Base-by-base conservation (phyloP, 2,888 invertebrate species). In the Acanthoscelides obtectus region DNA sequence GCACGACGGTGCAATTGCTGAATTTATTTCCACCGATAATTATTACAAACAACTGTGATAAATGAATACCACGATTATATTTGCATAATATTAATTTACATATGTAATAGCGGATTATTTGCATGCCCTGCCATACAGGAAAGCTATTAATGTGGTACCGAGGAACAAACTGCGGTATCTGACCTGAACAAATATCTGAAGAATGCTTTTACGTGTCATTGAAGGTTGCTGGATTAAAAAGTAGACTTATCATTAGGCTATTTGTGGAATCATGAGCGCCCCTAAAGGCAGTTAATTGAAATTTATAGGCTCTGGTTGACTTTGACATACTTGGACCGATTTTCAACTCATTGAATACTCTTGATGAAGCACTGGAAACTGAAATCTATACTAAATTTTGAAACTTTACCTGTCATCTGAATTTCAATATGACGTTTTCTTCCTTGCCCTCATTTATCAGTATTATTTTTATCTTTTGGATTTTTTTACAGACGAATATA, bases 51-150 rank as follows among this genome's bases (percentile, higher is more conserved):
- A 66, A 66, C 66, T 22, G 22, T 66, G 66, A 66, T 66, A 12
- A 66, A 66, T 22, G 66, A 66, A 66, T 66, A 66, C 21, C 22
- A 20, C 22, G 66, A 66, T 66, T 66, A 66, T 66, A 66, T 66
- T 66, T 66, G 66, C 66, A 66, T 66, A 66, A 66, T 66, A 66
- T 66, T 20, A 20, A 66, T 66, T 66, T 66, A 66, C 66, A 66
- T 66, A 66, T 66, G 66, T 66, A 66, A 66, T 66, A 22, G 66
- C 20, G 12, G 1, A 22, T 66, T 66, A 66, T 66, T 66, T 66
- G 66, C 66, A 66, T 21, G 8, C 20, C 20, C 8, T 63, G 63
- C 1, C 45, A 17, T 45, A 45, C 45, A 12, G 12, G 17, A 45
- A 3, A 45, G 17, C 45, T 45, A 45, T 45, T 45, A 45, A 45